Evolutionary conservation across 2,113 vertebrate species (phyloP).

Genomic region (Gymnobelideus leadbeateri): DNA sequence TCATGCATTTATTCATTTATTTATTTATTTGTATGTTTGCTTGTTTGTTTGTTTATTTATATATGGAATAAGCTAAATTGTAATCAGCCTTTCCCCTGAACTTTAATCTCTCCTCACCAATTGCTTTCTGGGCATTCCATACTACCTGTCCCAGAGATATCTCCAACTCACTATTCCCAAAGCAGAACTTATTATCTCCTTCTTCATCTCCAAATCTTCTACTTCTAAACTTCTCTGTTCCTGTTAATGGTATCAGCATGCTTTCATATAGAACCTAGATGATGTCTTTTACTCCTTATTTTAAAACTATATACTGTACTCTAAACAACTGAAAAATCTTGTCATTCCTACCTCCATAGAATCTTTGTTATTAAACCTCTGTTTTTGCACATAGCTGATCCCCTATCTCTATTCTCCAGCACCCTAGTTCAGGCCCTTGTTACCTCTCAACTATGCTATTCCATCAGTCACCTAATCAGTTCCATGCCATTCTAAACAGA

Average conservation of each 20-base stretch:
- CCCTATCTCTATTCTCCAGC: background rate
- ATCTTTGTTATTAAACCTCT: background rate
- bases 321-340: background rate
- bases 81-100: background rate
- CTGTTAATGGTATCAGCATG: background rate
- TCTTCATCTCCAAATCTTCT: background rate
- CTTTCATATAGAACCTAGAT: background rate
- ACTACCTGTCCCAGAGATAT: background rate
- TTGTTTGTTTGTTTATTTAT: too few relatives aligned
- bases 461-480: background rate
- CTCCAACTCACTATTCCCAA: background rate
- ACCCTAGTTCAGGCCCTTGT: background rate
- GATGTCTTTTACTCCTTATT: background rate
- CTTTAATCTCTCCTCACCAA: background rate
- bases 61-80: background rate
- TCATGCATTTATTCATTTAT: too few relatives aligned
- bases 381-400: background rate
- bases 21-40: too few relatives aligned
- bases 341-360: background rate
- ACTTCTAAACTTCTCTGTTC: background rate
- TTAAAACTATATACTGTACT: too few relatives aligned
- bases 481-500: background rate
- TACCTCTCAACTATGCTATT: background rate
- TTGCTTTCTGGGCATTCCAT: background rate
- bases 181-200: background rate